Percentiles rank a stretch among this genome's conserved stretches.
These are phyloP conservation scores for Amphibalanus amphitrite DNA, from an alignment of 1,140 invertebrate genomes.

Conservation along the genomic window DNA sequence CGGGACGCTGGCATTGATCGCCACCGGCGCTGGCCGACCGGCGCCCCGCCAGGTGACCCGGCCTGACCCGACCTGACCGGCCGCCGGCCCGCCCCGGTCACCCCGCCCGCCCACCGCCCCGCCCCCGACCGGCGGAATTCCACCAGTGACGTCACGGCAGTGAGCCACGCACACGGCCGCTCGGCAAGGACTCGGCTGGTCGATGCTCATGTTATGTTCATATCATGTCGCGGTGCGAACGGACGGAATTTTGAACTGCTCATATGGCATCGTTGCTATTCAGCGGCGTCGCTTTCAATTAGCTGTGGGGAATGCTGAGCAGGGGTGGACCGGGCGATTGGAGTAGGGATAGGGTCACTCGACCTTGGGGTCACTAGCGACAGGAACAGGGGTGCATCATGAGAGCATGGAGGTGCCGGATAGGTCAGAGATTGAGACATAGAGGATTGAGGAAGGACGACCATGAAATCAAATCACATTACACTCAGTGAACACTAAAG, in stretches of 20 bases:
- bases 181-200: neutral
- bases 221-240: neutral
- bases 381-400: too few species aligned
- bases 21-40: too few species aligned
- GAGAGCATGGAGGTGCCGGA: too few species aligned
- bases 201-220: constrained; percentile 1
- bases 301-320: neutral
- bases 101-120: too few species aligned
- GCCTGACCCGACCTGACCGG: neutral
- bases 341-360: too few species aligned
- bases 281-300: neutral
- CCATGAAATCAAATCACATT: too few species aligned
- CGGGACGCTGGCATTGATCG: neutral
- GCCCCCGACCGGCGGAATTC: neutral
- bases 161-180: neutral
- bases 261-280: neutral
- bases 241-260: neutral
- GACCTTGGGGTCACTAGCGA: too few species aligned
- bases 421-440: too few species aligned
- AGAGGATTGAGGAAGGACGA: too few species aligned
- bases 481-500: too few species aligned
- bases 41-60: neutral
- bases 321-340: too few species aligned
- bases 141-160: neutral
- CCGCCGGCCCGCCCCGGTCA: too few species aligned